Evolutionary conservation across 2,113 vertebrate species (phyloP), one percentile per base, ranked within the genome.

Genomic region (Urocitellus parryii): DNA sequence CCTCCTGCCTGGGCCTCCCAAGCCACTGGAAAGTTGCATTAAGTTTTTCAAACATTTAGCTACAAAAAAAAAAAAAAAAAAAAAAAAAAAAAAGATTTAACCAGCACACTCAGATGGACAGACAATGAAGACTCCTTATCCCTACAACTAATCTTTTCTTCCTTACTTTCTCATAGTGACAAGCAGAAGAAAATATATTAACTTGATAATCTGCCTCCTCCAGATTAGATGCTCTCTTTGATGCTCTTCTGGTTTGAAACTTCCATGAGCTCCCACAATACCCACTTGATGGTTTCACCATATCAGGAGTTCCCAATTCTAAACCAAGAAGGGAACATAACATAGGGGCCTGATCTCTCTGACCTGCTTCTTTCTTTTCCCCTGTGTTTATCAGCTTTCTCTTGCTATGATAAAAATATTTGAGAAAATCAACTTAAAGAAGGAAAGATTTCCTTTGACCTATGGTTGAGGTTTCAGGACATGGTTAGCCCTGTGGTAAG

Each of bases 171-270:
- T 61, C 70, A 45, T 1, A 1, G 42, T 39, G 13, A n/a, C 48
- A 39, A 9, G n/a, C 25, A 53, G 56, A 72, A 74, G 56, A 74
- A 96, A 87, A 51, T 32, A 68, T 34, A 5, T 42, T 68, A 85
- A n/a, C 56, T 14, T 22, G 34, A 34, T 56, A 90, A 42, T 61
- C 74, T 91, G 82, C 81, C 73, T 88, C 65, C 51, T 73, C 45
- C 63, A 86, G 90, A 95, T 81, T 14, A 65, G 73, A 85, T 4
- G 24, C 25, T 88, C 24, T 81, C 20, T 81, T 80, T 72, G 42
- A 53, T 51, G 61, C 82, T 61, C 83, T 94, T n/a, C 37, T 79
- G 63, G n/a, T 63, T 90, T 73, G 63, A 90, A 86, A 45, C 39
- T 27, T 22, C 39, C 68, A 34, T 4, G 2, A 61, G 25, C 14